Evolutionary conservation across 2,113 vertebrate genomes (phyloP).

Genomic region (Buteo buteo): DNA sequence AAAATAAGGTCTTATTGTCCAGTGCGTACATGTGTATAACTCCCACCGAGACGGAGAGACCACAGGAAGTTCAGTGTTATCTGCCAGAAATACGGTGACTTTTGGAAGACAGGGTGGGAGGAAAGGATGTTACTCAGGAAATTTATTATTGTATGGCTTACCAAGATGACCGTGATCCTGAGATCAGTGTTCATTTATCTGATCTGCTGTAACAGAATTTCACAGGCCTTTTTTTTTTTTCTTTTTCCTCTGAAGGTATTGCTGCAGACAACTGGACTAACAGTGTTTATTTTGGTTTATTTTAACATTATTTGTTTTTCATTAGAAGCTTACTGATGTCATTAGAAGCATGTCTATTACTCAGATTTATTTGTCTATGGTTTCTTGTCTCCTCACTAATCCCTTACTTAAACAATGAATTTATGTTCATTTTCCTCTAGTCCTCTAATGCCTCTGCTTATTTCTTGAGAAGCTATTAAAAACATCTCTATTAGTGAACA

Average conservation of each 20-base stretch:
- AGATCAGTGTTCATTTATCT: background rate
- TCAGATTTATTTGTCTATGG: background rate
- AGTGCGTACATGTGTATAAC: background rate
- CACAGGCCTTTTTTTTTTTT: background rate
- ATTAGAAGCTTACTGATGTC: background rate
- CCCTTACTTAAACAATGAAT: slow-evolving; percentile 15
- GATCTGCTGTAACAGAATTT: background rate
- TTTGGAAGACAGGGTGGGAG: background rate
- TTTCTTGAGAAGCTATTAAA: background rate
- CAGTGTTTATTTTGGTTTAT: slow-evolving; percentile 14
- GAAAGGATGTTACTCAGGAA: background rate
- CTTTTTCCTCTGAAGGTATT: background rate
- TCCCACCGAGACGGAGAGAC: background rate
- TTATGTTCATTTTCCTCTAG: background rate
- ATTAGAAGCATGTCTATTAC: background rate
- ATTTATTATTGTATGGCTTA: background rate
- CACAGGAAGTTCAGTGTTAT: background rate
- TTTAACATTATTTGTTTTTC: slow-evolving; percentile 10
- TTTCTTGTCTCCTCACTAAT: slow-evolving; percentile 33
- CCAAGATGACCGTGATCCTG: background rate
- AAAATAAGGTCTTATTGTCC: background rate
- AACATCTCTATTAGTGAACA: background rate
- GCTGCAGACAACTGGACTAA: background rate
- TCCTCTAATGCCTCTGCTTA: background rate
- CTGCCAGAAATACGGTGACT: background rate